phyloP scores from a whole-genome alignment of 1,140 invertebrate species.

The Scaptomyza montana region DNA sequence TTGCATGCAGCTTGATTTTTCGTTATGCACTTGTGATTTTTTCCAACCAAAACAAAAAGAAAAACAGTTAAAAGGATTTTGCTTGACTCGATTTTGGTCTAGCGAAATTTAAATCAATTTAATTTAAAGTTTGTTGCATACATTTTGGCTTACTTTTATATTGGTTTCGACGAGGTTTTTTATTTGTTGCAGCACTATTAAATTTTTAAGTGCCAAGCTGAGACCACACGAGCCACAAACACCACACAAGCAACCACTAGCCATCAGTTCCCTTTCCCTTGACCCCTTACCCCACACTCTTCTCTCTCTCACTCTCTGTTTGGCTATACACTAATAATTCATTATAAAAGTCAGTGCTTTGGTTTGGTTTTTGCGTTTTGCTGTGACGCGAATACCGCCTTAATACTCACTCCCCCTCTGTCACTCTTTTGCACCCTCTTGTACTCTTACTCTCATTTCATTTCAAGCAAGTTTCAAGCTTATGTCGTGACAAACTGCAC shows the following conservation, averaged over 20 bases:
- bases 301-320: not conserved
- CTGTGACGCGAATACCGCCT: slow-evolving; percentile 71
- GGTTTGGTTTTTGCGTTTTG: slow-evolving; percentile 81
- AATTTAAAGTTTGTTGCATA: slow-evolving; percentile 56
- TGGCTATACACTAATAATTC: slow-evolving; percentile 73
- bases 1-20: slow-evolving; percentile 11
- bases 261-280: slow-evolving; percentile 18
- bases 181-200: slow-evolving; percentile 68
- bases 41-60: not conserved
- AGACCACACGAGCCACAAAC: slow-evolving; percentile 73
- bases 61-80: slow-evolving; percentile 36
- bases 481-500: slow-evolving; percentile 81
- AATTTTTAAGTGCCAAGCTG: slow-evolving; percentile 77
- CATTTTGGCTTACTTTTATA: slow-evolving; percentile 35
- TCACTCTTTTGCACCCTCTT: too few species aligned
- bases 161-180: slow-evolving; percentile 16
- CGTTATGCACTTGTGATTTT: slow-evolving; percentile 28
- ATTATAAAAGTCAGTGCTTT: slow-evolving; percentile 81
- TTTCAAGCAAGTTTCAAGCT: slow-evolving; percentile 51
- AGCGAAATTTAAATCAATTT: slow-evolving; percentile 72
- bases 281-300: not conserved
- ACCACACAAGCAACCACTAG: slow-evolving; percentile 69
- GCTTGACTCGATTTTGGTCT: not conserved
- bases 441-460: not conserved
- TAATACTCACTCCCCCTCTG: slow-evolving; percentile 26